phyloP scores from a whole-genome alignment of 1,140 invertebrate genomes.

The Drosophila sproati region DNA sequence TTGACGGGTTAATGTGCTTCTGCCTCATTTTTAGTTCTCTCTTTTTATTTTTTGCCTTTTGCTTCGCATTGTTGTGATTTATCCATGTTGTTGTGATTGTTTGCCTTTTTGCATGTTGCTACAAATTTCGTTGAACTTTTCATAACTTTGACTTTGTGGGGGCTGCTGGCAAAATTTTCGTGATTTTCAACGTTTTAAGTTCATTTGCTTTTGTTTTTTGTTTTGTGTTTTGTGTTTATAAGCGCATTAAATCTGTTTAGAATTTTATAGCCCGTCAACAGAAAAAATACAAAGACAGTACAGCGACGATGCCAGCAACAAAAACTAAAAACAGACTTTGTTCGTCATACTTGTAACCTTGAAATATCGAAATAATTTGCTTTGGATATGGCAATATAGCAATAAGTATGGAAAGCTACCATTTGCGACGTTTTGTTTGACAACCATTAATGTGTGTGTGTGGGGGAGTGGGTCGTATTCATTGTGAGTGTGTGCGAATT shows the following conservation, averaged over 20 bases:
- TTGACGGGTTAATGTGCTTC: conserved; percentile 55
- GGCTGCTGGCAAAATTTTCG: conserved; percentile 26
- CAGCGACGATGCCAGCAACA: background rate
- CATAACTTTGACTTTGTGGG: conserved; percentile 33
- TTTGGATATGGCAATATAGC: conserved; percentile 40
- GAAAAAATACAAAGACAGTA: background rate
- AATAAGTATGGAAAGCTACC: conserved; percentile 61
- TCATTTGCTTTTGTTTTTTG: background rate
- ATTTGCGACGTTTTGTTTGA: conserved; percentile 41
- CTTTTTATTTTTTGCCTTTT: conserved; percentile 15
- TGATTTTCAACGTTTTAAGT: conserved; percentile 2
- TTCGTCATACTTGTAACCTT: conserved; percentile 69
- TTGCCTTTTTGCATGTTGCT: conserved; percentile 22
- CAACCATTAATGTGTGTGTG: conserved; percentile 19
- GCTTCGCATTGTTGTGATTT: conserved; percentile 24
- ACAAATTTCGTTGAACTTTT: conserved; percentile 36
- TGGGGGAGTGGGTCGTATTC: conserved; percentile 16
- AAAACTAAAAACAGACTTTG: conserved; percentile 77
- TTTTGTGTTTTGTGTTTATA: conserved; percentile 3
- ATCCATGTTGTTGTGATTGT: background rate
- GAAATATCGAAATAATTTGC: conserved; percentile 66
- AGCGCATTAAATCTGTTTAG: conserved; percentile 33
- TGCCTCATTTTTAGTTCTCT: conserved; percentile 13
- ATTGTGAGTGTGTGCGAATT: conserved; percentile 20
- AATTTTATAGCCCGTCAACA: conserved; percentile 36